These are phyloP conservation scores for Pipa parva DNA, from an alignment of 2,113 vertebrate genomes.

Conservation along the genomic window DNA sequence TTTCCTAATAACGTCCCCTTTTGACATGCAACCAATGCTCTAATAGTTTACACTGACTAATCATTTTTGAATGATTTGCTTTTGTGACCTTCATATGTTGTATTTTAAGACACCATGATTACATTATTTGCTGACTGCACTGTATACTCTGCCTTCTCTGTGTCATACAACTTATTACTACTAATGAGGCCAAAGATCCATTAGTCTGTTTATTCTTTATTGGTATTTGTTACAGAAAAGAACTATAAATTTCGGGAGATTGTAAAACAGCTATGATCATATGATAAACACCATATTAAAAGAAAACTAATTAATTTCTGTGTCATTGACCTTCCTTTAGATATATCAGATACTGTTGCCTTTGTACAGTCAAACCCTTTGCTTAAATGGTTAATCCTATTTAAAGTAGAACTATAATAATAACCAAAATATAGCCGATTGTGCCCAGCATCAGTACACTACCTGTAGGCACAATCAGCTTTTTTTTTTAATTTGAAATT, in stretches of 20 bases:
- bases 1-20: neutral
- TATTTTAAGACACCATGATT: constrained; percentile 45
- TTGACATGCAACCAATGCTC: too few relatives aligned
- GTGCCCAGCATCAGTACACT: too few relatives aligned
- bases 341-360: too few relatives aligned
- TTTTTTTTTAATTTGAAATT: too few relatives aligned
- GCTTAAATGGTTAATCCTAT: too few relatives aligned
- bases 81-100: constrained; percentile 42
- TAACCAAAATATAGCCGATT: too few relatives aligned
- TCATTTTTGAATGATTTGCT: constrained; percentile 17
- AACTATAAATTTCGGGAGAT: constrained; percentile 17
- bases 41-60: neutral
- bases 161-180: constrained; percentile 70
- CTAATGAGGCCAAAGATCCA: constrained; percentile 72
- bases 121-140: constrained; percentile 50
- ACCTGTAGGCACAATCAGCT: too few relatives aligned
- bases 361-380: too few relatives aligned
- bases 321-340: too few relatives aligned
- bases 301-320: too few relatives aligned
- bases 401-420: too few relatives aligned
- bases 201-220: constrained; percentile 53
- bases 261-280: neutral
- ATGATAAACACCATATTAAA: too few relatives aligned
- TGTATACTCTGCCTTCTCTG: constrained; percentile 52
- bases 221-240: constrained; percentile 17